phyloP scores from a whole-genome alignment of 2,113 vertebrate species.

The Morone chrysops region DNA sequence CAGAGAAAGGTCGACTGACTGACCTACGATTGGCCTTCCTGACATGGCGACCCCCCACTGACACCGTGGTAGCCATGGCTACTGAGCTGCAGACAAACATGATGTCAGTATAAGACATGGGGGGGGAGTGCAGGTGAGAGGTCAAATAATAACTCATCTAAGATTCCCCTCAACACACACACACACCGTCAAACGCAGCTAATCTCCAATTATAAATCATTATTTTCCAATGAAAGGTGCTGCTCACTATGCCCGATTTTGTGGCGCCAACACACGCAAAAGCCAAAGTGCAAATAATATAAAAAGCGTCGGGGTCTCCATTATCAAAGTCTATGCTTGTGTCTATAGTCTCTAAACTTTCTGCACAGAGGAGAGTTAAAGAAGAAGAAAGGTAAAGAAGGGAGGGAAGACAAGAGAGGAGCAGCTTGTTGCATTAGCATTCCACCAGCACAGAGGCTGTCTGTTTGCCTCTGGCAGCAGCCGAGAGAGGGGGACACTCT shows the following conservation, averaged over 20 bases:
- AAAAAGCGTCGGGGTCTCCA: slow-evolving; percentile 55
- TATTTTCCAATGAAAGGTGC: not conserved
- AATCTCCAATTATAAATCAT: slow-evolving; percentile 14
- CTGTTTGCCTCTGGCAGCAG: slow-evolving; percentile 85
- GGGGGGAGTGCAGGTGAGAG: slow-evolving; percentile 37
- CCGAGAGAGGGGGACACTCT: slow-evolving; percentile 83
- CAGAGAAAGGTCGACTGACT: slow-evolving; percentile 69
- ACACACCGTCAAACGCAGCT: slow-evolving; percentile 28
- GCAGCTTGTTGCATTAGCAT: slow-evolving; percentile 85
- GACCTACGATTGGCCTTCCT: slow-evolving; percentile 72
- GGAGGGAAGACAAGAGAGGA: slow-evolving; percentile 78
- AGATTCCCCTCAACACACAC: slow-evolving; percentile 27
- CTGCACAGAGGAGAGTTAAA: slow-evolving; percentile 73
- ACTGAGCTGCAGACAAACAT: slow-evolving; percentile 76
- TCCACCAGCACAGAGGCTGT: slow-evolving; percentile 82
- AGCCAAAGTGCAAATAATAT: slow-evolving; percentile 48
- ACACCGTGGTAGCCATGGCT: slow-evolving; percentile 64
- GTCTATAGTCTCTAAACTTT: slow-evolving; percentile 77
- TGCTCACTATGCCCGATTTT: not conserved
- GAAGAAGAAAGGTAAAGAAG: slow-evolving; percentile 79
- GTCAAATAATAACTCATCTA: slow-evolving; percentile 61
- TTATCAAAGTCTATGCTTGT: slow-evolving; percentile 75
- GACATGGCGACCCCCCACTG: slow-evolving; percentile 53
- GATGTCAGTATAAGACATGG: slow-evolving; percentile 54
- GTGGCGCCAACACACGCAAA: not conserved